These are phyloP conservation scores for Pseudoatta argentina DNA, from an alignment of 1,140 invertebrate genomes.

Conservation along the genomic window DNA sequence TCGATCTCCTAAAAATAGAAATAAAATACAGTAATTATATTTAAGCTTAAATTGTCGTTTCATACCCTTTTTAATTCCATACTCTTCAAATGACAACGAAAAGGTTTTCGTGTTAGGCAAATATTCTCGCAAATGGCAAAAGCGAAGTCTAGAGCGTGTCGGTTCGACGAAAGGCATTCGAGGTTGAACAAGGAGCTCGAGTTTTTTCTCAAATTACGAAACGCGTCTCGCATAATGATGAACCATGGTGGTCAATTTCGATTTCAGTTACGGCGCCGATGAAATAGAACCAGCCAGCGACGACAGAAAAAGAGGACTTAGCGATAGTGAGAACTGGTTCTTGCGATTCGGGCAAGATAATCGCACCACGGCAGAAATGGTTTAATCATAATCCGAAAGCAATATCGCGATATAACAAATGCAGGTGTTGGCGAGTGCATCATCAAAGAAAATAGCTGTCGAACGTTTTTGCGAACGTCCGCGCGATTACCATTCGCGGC, in stretches of 20 bases:
- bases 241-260: constrained; percentile 2
- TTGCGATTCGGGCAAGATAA: constrained; percentile 18
- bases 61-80: neutral
- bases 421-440: constrained; percentile 55
- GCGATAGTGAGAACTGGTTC: constrained; percentile 49
- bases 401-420: neutral
- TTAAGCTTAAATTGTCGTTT: neutral
- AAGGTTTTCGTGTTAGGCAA: neutral
- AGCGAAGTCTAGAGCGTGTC: neutral
- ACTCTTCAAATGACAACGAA: neutral
- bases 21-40: neutral
- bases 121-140: neutral
- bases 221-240: constrained; percentile 50
- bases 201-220: constrained; percentile 53
- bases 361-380: constrained; percentile 4
- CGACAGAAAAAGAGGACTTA: neutral
- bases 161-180: constrained; percentile 20
- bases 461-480: constrained; percentile 43
- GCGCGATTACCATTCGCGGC: constrained; percentile 28
- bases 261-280: constrained; percentile 14
- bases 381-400: constrained; percentile 21
- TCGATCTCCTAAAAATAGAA: neutral
- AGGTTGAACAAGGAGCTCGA: constrained; percentile 29
- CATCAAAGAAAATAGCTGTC: constrained; percentile 57
- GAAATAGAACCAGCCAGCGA: neutral